Evolutionary conservation across 2,888 invertebrate species (phyloP).

Genomic region (Oxystoma pomonae): DNA sequence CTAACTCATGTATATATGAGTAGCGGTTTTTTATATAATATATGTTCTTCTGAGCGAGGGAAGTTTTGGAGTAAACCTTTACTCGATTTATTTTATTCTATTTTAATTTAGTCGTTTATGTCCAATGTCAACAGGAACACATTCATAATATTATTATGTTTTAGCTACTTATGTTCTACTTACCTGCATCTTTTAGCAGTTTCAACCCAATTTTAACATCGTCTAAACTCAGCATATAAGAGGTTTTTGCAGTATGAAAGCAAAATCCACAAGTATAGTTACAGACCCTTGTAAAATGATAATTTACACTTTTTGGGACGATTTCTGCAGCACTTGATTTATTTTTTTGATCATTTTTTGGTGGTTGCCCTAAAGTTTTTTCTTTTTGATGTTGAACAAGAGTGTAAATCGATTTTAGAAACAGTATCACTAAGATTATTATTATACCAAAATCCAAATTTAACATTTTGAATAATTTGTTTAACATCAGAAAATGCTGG

Average conservation of each 20-base stretch:
- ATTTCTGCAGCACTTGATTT: constrained; percentile 10
- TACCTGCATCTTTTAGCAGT: constrained; percentile 45
- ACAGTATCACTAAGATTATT: not conserved
- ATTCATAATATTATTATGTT: not conserved
- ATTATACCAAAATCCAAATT: too few relatives aligned
- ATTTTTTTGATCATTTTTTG: not conserved
- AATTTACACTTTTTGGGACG: constrained; percentile 48
- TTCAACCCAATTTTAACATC: constrained; percentile 47
- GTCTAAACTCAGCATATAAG: constrained; percentile 46
- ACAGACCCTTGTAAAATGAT: constrained; percentile 52
- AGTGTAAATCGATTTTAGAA: not conserved
- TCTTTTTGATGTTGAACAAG: not conserved
- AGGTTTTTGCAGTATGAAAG: constrained; percentile 53
- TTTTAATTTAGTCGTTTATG: too few relatives aligned
- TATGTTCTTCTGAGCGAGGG: too few relatives aligned
- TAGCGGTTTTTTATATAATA: too few relatives aligned
- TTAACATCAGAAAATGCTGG: too few relatives aligned
- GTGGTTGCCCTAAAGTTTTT: not conserved
- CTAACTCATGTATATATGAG: too few relatives aligned
- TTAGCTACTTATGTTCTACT: constrained; percentile 12
- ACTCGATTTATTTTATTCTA: too few relatives aligned
- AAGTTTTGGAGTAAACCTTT: too few relatives aligned
- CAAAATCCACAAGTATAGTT: constrained; percentile 54
- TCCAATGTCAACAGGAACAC: too few relatives aligned
- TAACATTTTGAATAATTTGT: too few relatives aligned